A percentile compares a stretch with the other conserved stretches of the same genome.
These are phyloP conservation scores for Meles meles DNA, from an alignment of 2,113 vertebrate genomes.

Conservation along the genomic window DNA sequence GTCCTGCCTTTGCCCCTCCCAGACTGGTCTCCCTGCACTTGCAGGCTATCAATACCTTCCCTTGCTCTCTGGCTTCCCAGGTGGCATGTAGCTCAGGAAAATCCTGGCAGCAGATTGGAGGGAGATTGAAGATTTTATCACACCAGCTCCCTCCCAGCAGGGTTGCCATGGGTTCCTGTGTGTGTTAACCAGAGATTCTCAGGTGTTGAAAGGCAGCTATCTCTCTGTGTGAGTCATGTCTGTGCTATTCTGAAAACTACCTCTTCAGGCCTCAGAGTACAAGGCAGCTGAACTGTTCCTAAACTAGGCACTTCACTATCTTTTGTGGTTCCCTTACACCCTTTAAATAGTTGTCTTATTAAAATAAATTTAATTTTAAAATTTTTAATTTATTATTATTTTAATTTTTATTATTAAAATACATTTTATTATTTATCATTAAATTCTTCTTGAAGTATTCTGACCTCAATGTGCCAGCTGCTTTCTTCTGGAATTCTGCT, in stretches of 20 bases:
- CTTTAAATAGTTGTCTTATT: neutral
- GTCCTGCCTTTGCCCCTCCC: neutral
- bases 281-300: neutral
- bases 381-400: too few species aligned
- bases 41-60: neutral
- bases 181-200: neutral
- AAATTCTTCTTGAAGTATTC: neutral
- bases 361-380: too few species aligned
- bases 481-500: neutral
- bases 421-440: neutral
- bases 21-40: neutral
- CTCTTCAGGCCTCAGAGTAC: neutral
- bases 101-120: neutral
- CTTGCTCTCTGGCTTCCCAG: neutral
- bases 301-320: neutral
- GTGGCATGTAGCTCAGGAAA: neutral
- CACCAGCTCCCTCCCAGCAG: rapidly evolving
- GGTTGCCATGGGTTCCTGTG: neutral
- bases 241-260: neutral
- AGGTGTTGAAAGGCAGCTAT: neutral
- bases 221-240: neutral
- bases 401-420: too few species aligned
- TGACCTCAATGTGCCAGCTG: neutral
- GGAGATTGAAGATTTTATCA: neutral
- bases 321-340: neutral